Base-by-base conservation (phyloP, 2,797 vertebrate genomes). In the Spea hammondii region DNA sequence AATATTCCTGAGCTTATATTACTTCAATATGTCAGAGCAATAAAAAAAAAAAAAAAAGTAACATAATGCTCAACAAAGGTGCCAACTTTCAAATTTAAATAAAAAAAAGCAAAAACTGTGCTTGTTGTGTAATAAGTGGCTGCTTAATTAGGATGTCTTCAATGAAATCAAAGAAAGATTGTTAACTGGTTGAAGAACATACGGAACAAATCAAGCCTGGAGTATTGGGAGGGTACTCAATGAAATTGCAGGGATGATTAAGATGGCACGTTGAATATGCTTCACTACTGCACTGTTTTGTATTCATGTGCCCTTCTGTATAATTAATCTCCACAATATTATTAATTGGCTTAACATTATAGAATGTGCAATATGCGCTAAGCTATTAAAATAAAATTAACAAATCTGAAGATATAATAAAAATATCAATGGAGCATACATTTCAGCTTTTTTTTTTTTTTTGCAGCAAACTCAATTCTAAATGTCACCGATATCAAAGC, bases 401-500 rank as follows among this genome's bases (percentile, higher is more conserved):
- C 32, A 32, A 32, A 32, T 32, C 32, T 32, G 32, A 32, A 32
- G 32, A 32, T 48, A 70, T 4, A 8, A 46, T 74, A 65, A 10
- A 64, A n/a, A 70, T 32, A 54, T 51, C 65, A 57, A 79, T 53
- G 32, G 49, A 66, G 55, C 57, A 74, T 69, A 79, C 32, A 70
- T 68, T 74, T 74, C n/a, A 47, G 45, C 47, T 48, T 62, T 79
- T 17, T 17, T 17, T 17, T 17, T 17, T 17, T 17, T 17, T 60
- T 69, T 70, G 4, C 66, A 74, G 65, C 49, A 32, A 55, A 67
- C 48, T 74, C 62, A 79, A 74, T 74, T 77, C 65, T 65, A 74
- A 82, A 78, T 82, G 80, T 78, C 80, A 78, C 71, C 11, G 57
- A 78, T 75, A 82, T 82, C 80, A 82, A 49, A 82, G 75, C 13